Conservation (phyloP, 2,888 invertebrate species). For the Allygus modestus region DNA sequence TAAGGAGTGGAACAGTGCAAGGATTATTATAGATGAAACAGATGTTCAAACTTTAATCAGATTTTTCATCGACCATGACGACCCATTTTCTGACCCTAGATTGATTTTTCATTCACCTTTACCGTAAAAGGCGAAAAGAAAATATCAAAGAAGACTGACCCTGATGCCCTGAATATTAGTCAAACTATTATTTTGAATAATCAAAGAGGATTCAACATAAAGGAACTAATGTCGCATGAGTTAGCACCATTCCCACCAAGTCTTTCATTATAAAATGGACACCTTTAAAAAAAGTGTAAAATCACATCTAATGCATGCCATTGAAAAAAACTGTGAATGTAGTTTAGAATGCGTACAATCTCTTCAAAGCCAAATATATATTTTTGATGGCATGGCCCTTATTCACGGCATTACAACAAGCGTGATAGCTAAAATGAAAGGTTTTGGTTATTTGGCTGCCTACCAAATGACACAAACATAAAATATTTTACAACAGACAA, state of each 20-base stretch:
- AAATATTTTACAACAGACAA: neutral
- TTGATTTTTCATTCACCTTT: neutral
- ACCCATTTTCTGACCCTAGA: neutral
- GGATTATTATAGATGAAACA: neutral
- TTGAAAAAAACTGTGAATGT: neutral
- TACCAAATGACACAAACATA: neutral
- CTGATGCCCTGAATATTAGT: neutral
- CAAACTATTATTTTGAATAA: neutral
- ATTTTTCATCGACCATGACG: neutral
- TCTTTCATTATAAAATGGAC: neutral
- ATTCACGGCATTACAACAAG: neutral
- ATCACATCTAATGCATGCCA: neutral
- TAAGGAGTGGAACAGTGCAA: neutral
- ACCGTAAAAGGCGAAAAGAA: neutral
- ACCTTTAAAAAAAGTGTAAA: slow-evolving; percentile 5
- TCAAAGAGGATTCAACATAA: neutral
- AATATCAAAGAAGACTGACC: neutral
- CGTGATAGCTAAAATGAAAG: neutral
- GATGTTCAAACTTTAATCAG: neutral
- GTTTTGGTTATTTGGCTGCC: neutral
- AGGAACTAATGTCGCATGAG: slow-evolving; percentile 4
- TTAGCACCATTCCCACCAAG: neutral
- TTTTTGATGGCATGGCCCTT: neutral
- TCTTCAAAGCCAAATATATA: neutral
- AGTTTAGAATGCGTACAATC: neutral